Evolutionary conservation across 1,140 invertebrate species (phyloP).

Genomic region (Ectropis grisescens): DNA sequence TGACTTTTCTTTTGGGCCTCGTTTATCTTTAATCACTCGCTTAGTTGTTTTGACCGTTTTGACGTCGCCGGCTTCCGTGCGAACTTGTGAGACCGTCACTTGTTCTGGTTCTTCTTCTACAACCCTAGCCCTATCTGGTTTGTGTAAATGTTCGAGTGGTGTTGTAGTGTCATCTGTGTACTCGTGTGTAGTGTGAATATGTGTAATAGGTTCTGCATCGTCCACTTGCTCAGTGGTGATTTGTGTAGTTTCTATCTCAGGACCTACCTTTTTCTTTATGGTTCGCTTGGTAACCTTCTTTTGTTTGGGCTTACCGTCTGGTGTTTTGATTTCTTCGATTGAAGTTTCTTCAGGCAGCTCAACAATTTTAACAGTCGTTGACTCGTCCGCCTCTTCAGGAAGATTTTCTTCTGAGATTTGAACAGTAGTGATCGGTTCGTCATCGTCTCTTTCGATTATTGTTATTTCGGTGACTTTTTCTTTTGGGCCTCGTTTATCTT

Average conservation of each 20-base stretch:
- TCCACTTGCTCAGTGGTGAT: conserved; percentile 35
- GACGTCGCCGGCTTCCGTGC: conserved; percentile 37
- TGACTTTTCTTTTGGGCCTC: conserved; percentile 52
- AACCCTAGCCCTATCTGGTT: conserved; percentile 23
- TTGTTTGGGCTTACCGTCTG: conserved; percentile 19
- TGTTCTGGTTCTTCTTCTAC: conserved; percentile 47
- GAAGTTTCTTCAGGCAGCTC: conserved; percentile 21
- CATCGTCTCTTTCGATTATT: no score
- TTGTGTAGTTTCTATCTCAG: conserved; percentile 31
- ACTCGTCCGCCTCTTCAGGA: not conserved
- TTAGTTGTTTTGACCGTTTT: conserved; percentile 44
- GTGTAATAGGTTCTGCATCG: conserved; percentile 17
- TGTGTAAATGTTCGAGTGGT: conserved; percentile 5
- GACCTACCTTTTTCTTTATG: conserved; percentile 33
- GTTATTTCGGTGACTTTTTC: no score
- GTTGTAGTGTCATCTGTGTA: conserved; percentile 17
- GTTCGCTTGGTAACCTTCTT: conserved; percentile 45
- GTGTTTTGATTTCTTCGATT: conserved; percentile 1
- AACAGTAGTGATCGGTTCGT: no score
- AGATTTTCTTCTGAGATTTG: no score
- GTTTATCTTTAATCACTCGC: conserved; percentile 45
- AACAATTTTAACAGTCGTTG: conserved; percentile 9
- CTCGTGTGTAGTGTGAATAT: conserved; percentile 25
- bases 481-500: no score
- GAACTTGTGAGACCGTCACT: conserved; percentile 51